Evolutionary conservation across 2,113 vertebrate species (phyloP).

Genomic region (Aegypius monachus): DNA sequence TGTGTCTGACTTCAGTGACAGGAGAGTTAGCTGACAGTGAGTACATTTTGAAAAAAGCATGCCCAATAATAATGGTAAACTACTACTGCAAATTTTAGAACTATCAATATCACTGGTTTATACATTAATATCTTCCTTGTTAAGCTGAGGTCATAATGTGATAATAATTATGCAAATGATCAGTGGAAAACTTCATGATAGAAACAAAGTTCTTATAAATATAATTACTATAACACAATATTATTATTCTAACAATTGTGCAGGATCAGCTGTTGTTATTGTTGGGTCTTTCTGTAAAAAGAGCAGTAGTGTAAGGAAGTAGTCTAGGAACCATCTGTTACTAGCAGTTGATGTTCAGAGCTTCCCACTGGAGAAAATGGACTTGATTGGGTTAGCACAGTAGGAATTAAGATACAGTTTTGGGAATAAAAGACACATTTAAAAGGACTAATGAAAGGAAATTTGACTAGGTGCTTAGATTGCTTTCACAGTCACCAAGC

Average conservation of each 20-base stretch:
- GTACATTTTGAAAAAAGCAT: background rate
- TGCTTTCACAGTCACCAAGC: background rate
- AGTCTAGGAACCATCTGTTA: background rate
- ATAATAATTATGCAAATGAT: background rate
- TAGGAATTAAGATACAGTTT: background rate
- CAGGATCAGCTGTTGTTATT: background rate
- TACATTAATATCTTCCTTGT: background rate
- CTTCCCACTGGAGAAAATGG: background rate
- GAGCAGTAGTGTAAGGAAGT: background rate
- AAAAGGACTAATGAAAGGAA: background rate
- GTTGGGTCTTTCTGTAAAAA: background rate
- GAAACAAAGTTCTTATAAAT: background rate
- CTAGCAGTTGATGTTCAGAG: background rate
- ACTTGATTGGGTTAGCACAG: background rate
- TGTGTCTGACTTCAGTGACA: background rate
- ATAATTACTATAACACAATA: background rate
- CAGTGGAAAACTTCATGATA: background rate
- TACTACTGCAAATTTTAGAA: background rate
- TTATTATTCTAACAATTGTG: background rate
- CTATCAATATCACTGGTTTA: background rate
- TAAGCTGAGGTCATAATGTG: background rate
- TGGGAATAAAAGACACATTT: background rate
- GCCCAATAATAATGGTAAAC: background rate
- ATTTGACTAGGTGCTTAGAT: background rate
- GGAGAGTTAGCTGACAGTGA: background rate